Percentiles rank a stretch among this genome's conserved stretches.
Evolutionary conservation across 2,113 vertebrate species (phyloP).

Genomic region (Galemys pyrenaicus): DNA sequence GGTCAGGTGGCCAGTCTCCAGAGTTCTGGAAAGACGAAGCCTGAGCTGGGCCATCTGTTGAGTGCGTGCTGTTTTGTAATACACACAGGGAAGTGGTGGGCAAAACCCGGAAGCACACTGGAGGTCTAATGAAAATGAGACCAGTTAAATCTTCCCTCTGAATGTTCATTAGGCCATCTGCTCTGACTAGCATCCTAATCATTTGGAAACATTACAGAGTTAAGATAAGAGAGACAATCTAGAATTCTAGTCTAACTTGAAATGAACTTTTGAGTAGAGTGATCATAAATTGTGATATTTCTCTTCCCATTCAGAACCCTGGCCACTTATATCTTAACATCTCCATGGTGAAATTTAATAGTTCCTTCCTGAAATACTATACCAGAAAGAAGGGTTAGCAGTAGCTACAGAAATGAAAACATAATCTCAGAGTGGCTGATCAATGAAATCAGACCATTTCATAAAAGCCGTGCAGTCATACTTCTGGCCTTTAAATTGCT

Average conservation of each 20-base stretch:
- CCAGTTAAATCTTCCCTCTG: constrained; percentile 56
- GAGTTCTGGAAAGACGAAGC: constrained; percentile 56
- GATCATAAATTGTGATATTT: not conserved
- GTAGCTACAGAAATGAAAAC: constrained; percentile 73
- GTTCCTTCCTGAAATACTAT: constrained; percentile 66
- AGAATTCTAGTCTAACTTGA: constrained; percentile 55
- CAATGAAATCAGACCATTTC: constrained; percentile 72
- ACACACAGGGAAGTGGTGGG: constrained; percentile 30
- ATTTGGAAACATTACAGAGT: constrained; percentile 62
- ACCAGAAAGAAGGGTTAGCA: constrained; percentile 58
- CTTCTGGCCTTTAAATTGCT: constrained; percentile 77
- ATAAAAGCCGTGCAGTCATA: constrained; percentile 56
- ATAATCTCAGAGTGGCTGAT: constrained; percentile 25
- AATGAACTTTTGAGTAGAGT: constrained; percentile 61
- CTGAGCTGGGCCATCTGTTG: constrained; percentile 60
- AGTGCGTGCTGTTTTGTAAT: constrained; percentile 52
- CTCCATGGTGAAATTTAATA: constrained; percentile 53
- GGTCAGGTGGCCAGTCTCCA: constrained; percentile 63
- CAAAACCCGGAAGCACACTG: constrained; percentile 63
- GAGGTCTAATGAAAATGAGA: constrained; percentile 66
- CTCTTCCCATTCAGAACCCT: constrained; percentile 37
- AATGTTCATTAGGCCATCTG: constrained; percentile 75
- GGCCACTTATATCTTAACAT: constrained; percentile 56
- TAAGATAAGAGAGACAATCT: constrained; percentile 64
- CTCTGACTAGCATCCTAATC: constrained; percentile 65